Percentiles rank a stretch among this genome's conserved stretches.
These are phyloP conservation scores for Spermophilus dauricus DNA, from an alignment of 2,113 vertebrate genomes.

Conservation along the genomic window DNA sequence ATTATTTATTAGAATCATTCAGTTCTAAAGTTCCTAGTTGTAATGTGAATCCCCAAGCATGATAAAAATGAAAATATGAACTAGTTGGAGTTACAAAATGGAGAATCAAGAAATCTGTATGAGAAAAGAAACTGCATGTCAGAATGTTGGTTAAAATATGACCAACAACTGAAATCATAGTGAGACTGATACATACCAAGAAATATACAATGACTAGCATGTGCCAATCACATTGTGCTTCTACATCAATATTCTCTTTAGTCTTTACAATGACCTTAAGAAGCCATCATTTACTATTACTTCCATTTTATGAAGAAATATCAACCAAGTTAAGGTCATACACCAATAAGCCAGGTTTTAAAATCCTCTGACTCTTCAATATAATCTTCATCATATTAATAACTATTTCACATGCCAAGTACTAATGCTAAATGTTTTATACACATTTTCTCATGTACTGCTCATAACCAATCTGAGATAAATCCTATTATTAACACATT, in stretches of 20 bases:
- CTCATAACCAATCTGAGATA: background rate
- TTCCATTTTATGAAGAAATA: background rate
- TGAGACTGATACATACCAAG: background rate
- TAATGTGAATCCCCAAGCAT: background rate
- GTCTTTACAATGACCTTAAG: background rate
- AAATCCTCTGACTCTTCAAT: background rate
- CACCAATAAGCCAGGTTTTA: background rate
- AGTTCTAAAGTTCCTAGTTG: background rate
- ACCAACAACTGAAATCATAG: background rate
- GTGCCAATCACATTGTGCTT: background rate
- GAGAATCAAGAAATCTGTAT: background rate
- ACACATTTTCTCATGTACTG: background rate
- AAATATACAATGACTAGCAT: background rate
- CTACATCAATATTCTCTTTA: background rate
- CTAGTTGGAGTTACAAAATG: background rate
- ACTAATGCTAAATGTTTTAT: background rate
- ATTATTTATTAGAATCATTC: background rate
- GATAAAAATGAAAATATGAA: background rate
- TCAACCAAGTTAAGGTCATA: background rate
- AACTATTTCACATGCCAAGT: background rate
- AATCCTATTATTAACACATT: background rate
- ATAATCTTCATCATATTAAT: background rate
- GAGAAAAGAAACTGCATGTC: background rate
- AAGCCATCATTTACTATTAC: background rate
- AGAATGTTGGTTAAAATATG: background rate